A percentile compares a stretch with the other conserved stretches of the same genome.
Evolutionary conservation across 2,797 vertebrate species (phyloP).

Genomic region (Varecia variegata): DNA sequence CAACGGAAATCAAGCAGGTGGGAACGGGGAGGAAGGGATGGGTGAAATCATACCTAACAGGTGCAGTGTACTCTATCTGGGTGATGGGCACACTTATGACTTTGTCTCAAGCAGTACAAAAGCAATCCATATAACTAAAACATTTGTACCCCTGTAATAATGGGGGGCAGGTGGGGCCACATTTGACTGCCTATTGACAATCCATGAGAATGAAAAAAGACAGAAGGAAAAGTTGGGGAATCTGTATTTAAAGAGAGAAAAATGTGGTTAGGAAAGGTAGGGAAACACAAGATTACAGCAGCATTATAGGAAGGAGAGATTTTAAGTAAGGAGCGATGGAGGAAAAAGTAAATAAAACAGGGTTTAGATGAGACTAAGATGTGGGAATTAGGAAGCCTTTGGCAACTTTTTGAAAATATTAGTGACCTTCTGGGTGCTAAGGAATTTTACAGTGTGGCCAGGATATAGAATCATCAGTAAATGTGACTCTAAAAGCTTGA

Average conservation of each 20-base stretch:
- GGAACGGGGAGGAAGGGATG: no score
- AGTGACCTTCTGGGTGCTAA: background rate
- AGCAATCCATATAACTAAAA: no score
- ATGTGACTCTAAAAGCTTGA: background rate
- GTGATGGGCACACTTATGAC: no score
- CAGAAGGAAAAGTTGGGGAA: background rate
- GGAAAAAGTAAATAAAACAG: background rate
- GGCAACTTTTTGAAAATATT: background rate
- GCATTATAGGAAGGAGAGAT: background rate
- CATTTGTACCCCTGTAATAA: no score
- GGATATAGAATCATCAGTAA: accelerated
- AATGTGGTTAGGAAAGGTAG: background rate
- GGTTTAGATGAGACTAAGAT: background rate
- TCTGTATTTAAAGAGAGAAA: background rate
- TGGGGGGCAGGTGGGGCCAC: background rate
- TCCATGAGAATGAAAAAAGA: background rate
- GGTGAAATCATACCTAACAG: no score
- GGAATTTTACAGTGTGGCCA: background rate
- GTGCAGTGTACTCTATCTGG: no score
- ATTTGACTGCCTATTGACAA: background rate
- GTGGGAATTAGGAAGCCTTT: background rate
- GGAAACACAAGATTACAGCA: background rate
- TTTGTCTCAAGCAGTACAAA: no score
- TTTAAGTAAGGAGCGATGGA: background rate
- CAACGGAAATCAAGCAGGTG: no score